phyloP scores from a whole-genome alignment of 2,888 invertebrate genomes.

The Synanthedon andrenaeformis region DNA sequence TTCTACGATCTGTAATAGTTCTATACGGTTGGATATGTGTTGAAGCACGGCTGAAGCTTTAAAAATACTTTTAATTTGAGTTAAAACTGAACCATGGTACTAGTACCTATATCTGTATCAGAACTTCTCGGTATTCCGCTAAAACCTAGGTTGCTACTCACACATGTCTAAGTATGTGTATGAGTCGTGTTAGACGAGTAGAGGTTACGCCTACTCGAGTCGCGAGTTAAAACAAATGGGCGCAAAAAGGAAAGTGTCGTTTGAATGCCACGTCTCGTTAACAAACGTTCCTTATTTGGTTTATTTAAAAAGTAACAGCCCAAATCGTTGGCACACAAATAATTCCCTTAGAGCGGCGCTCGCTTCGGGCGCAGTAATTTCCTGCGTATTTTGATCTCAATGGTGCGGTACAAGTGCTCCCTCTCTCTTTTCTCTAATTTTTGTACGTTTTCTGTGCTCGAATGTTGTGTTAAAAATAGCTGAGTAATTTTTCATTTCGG shows the following conservation, averaged over 20 bases:
- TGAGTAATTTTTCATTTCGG: constrained; percentile 67
- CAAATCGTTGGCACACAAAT: constrained; percentile 62
- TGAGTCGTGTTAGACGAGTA: constrained; percentile 4
- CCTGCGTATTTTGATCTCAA: constrained; percentile 69
- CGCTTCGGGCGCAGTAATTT: constrained; percentile 60
- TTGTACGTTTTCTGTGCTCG: constrained; percentile 66
- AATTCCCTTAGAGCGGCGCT: constrained; percentile 41
- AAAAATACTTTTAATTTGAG: too few species aligned
- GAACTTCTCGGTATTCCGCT: too few species aligned
- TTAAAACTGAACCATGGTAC: too few species aligned
- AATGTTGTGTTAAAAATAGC: constrained; percentile 66
- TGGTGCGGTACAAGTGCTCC: constrained; percentile 67
- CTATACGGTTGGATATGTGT: too few species aligned
- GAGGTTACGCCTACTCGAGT: not conserved
- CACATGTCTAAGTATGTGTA: not conserved
- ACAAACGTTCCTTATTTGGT: constrained; percentile 50
- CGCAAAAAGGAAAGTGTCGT: constrained; percentile 28
- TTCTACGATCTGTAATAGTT: too few species aligned
- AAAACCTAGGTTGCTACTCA: too few species aligned
- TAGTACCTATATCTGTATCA: too few species aligned
- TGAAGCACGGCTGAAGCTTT: too few species aligned
- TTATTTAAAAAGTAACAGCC: constrained; percentile 62
- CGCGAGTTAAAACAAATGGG: not conserved
- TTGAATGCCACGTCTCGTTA: constrained; percentile 41
- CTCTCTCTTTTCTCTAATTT: constrained; percentile 67